Base-by-base conservation (phyloP, 2,113 vertebrate genomes). In the Acanthisitta chloris region DNA sequence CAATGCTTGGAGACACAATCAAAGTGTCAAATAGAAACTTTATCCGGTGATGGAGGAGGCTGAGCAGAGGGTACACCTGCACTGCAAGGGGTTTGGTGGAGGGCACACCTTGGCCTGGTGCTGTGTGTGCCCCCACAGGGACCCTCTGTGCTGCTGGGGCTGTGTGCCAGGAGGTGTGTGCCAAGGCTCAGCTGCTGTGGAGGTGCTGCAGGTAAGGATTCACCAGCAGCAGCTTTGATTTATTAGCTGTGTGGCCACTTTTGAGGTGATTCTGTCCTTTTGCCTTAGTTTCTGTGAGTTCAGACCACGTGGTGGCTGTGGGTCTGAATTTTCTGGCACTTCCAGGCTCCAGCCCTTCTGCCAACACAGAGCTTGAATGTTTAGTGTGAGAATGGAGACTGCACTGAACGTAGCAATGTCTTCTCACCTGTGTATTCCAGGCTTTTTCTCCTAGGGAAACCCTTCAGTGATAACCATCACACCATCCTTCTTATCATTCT, bases 1-100 rank as follows among this genome's bases (percentile, higher is more conserved):
- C 83, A 80, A 80, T 33, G 80, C 91, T 77, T 77, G 78, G 81
- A 94, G 93, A 69, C 43, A 76, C 92, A 55, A 15, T 24, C 26
- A 31, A 74, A 86, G 76, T 81, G 88, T 95, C 80, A 80, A 1
- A 45, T 1, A 40, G 54, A 54, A 94, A 57, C 90, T 92, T 87
- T 36, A 43, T 34, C 66, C 26, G 6, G 79, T 65, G 86, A 24
- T 90, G 55, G 55, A 81, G 46, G 88, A 61, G 43, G 36, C 82
- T 74, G 92, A 92, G 85, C 74, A 26, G 58, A 14, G 81, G n/a
- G 10, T 48, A 4, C 34, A 54, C 79, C 82, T 51, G n/a, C 48
- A 19, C 17, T 31, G 5, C 5, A 2, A 34, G 31, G 72, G 13
- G 46, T n/a, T 25, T 69, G 85, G 28, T 10, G 20, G 38, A 58